A percentile compares a stretch with the other conserved stretches of the same genome.
Evolutionary conservation across 1,140 invertebrate species (phyloP).

Genomic region (Acromyrmex charruanus): DNA sequence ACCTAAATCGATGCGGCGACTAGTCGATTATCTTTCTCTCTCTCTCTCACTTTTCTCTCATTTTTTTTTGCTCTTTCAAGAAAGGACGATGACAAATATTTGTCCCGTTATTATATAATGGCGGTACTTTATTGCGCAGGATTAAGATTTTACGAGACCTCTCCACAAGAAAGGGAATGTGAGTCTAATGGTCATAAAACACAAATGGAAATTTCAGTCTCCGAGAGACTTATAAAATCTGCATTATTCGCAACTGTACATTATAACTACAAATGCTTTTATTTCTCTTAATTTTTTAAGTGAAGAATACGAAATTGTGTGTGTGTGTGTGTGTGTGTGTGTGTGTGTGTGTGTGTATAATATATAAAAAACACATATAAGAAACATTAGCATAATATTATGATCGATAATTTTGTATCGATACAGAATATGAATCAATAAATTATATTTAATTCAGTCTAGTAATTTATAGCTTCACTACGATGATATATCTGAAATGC

Average conservation of each 20-base stretch:
- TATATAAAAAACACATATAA: not conserved
- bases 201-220: not conserved
- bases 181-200: not conserved
- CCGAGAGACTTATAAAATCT: not conserved
- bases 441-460: not conserved
- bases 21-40: not conserved
- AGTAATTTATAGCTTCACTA: not conserved
- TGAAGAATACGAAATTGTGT: too few relatives aligned
- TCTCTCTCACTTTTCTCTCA: too few relatives aligned
- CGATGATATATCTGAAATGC: not conserved
- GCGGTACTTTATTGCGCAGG: conserved; percentile 63
- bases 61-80: not conserved
- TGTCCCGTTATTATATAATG: conserved; percentile 81
- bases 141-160: conserved; percentile 74
- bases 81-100: conserved; percentile 76
- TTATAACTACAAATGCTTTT: not conserved
- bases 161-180: not conserved
- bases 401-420: not conserved
- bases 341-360: too few relatives aligned
- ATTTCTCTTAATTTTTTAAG: not conserved
- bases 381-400: not conserved
- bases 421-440: not conserved
- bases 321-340: too few relatives aligned
- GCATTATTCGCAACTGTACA: not conserved
- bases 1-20: not conserved